Evolutionary conservation across 2,888 invertebrate species (phyloP).

Genomic region (Malacosoma neustria): DNA sequence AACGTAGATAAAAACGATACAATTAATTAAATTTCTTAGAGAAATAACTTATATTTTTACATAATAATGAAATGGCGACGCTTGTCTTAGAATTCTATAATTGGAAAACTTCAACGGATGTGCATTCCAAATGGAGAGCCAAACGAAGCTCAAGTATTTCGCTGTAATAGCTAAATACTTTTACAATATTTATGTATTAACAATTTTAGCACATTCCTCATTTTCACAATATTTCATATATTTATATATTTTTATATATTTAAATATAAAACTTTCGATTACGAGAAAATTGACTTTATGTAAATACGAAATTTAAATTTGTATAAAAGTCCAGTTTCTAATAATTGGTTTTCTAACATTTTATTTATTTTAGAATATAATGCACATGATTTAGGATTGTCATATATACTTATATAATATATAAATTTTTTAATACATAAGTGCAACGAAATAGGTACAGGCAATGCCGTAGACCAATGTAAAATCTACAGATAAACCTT

Average conservation of each 20-base stretch:
- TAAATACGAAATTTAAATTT: conserved; percentile 55
- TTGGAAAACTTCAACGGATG: conserved; percentile 43
- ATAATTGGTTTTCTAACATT: conserved; percentile 28
- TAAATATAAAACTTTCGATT: conserved; percentile 40
- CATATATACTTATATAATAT: conserved; percentile 10
- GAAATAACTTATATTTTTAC: conserved; percentile 61
- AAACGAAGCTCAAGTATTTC: too few species aligned
- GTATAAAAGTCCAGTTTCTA: conserved; percentile 46
- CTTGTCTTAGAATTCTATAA: conserved; percentile 56
- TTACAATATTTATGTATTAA: conserved; percentile 29
- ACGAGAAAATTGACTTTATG: conserved; percentile 65
- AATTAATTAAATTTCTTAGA: conserved; percentile 73
- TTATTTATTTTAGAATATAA: conserved; percentile 36
- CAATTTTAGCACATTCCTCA: conserved; percentile 52
- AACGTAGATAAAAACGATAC: conserved; percentile 75
- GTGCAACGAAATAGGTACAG: too few species aligned
- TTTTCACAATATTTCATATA: conserved; percentile 20
- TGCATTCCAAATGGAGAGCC: conserved; percentile 41
- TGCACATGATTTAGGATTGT: conserved; percentile 23
- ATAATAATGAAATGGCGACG: conserved; percentile 68
- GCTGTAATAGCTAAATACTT: conserved; percentile 26
- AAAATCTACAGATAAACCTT: conserved; percentile 45
- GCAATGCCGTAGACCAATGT: too few species aligned
- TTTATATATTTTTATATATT: background rate
- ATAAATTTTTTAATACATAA: background rate